Percentiles rank a stretch among this genome's conserved stretches.
phyloP scores from a whole-genome alignment of 2,888 invertebrate species.

The Sturmia bella region DNA sequence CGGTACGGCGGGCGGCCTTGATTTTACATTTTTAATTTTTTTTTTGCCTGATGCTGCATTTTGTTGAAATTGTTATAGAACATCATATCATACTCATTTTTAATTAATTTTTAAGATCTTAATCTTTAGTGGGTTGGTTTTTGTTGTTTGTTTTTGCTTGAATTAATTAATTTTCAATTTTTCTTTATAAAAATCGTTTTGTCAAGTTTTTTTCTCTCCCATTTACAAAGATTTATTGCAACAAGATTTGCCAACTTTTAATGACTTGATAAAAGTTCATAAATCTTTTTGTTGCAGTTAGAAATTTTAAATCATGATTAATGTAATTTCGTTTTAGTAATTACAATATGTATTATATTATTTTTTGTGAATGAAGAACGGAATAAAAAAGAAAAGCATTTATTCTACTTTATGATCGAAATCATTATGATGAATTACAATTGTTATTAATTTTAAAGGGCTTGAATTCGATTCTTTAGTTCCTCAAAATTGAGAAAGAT shows the following conservation, averaged over 20 bases:
- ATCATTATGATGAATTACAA: too few species aligned
- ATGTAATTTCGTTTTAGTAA: constrained; percentile 45
- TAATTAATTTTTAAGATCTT: constrained; percentile 53
- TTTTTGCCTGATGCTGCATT: not conserved
- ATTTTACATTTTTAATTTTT: too few species aligned
- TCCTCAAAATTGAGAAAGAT: too few species aligned
- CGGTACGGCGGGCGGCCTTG: too few species aligned
- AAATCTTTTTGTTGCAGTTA: constrained; percentile 63
- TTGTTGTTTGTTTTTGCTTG: constrained; percentile 28
- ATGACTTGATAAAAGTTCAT: constrained; percentile 61
- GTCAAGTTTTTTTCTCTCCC: constrained; percentile 15
- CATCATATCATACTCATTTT: constrained; percentile 5
- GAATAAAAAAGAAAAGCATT: not conserved
- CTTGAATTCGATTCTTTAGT: too few species aligned
- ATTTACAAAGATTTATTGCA: constrained; percentile 66
- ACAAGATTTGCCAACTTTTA: constrained; percentile 59
- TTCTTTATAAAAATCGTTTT: constrained; percentile 51
- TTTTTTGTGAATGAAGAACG: not conserved
- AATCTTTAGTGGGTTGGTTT: constrained; percentile 47
- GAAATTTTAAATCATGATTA: constrained; percentile 53
- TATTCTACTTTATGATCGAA: too few species aligned
- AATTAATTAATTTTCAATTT: constrained; percentile 64
- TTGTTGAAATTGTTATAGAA: constrained; percentile 9
- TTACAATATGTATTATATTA: constrained; percentile 3
- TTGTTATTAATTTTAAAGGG: too few species aligned